Base-by-base conservation (phyloP, 2,888 invertebrate species). In the Scelioninae gen. 1 region DNA sequence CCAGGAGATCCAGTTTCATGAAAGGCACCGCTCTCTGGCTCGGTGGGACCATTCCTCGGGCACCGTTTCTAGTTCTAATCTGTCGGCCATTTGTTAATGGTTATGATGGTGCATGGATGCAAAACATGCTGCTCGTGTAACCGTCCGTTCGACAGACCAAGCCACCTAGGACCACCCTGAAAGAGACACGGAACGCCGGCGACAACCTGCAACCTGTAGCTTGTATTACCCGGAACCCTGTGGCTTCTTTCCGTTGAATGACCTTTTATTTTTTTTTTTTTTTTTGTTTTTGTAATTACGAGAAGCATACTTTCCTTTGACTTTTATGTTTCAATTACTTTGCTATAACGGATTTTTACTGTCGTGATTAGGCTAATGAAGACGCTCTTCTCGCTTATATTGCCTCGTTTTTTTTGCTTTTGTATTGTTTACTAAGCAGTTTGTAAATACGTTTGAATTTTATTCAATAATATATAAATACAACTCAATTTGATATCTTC, bases 61-160 rank as follows among this genome's bases (percentile, higher is more conserved):
- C 81, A 85, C 83, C 78, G 84, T 88, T 88, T 88, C 90, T 91
- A 90, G 89, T 90, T 91, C 90, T 91, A 91, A 91, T 92, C 89
- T 90, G 89, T 89, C 89, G 88, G 87, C 90, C 90, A 91, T 91
- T 92, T 91, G 91, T 92, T 90, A 90, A 85, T 87, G 87, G 88
- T 89, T 91, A 89, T 90, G 90, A 90, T 87, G 77, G 49, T 38
- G 77, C 84, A 85, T 77, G n/a, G 86, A 87, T 85, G 86, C 86
- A 85, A 88, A 84, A 85, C 88, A 87, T 85, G 87, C 85, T 88
- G 86, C 84, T 84, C 83, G 87, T 90, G 88, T 90, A 88, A 87
- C 87, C 86, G 89, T 88, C 88, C 87, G 89, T 88, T 85, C 87
- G 79, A 79, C 76, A 43, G 58, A 84, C 72, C 74, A 74, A 85